A percentile compares a stretch with the other conserved stretches of the same genome.
These are phyloP conservation scores for Pristis pectinata DNA, from an alignment of 2,797 vertebrate species.

Conservation along the genomic window DNA sequence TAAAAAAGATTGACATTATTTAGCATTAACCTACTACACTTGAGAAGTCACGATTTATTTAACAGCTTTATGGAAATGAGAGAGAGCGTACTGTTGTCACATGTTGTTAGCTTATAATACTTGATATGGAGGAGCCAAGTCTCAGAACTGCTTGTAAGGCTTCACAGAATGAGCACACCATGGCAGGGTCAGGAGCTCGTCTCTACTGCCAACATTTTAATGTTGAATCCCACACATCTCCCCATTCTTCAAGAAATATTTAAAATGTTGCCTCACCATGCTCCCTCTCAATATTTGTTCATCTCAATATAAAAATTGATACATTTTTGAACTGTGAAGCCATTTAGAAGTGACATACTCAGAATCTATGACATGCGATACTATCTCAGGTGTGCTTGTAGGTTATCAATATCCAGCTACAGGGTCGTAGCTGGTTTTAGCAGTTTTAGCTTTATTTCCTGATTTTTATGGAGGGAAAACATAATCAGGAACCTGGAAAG, in stretches of 20 bases:
- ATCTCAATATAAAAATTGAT: not conserved
- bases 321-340: not conserved
- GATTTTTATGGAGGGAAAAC: not conserved
- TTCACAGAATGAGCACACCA: not conserved
- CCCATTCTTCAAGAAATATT: not conserved
- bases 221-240: not conserved
- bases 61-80: not conserved
- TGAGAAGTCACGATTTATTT: constrained; percentile 21
- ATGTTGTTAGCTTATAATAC: not conserved
- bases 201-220: not conserved
- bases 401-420: not conserved
- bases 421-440: not conserved
- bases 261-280: not conserved
- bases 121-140: not conserved
- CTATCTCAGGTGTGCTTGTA: not conserved
- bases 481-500: not conserved
- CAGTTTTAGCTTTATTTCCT: not conserved
- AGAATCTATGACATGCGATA: not conserved
- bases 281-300: not conserved
- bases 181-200: not conserved
- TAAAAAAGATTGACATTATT: not conserved
- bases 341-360: not conserved
- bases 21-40: not conserved
- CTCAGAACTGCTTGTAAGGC: not conserved
- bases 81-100: not conserved